Evolutionary conservation across 37 sponge, comb jelly and placozoan genomes (phyloP).

Genomic region (Aplysina aerophoba): DNA sequence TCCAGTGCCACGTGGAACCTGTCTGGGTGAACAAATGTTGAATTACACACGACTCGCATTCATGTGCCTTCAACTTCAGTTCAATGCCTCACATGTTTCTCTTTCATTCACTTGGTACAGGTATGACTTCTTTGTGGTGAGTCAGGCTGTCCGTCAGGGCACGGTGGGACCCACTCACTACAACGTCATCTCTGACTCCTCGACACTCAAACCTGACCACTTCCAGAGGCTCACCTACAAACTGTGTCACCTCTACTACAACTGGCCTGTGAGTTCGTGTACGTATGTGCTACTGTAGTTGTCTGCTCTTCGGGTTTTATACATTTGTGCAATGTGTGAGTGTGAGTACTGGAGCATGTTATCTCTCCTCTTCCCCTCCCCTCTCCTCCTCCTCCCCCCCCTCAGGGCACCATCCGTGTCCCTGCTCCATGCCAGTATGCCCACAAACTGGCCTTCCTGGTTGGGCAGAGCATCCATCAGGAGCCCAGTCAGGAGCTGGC

Average conservation of each 20-base stretch:
- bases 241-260: constrained; percentile 95
- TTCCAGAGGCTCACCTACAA: constrained; percentile 97
- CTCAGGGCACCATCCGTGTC: constrained; percentile 94
- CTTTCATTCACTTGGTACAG: constrained; percentile 27
- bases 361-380: neutral
- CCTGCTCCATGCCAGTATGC: constrained; percentile 99
- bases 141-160: constrained; percentile 94
- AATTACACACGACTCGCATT: neutral
- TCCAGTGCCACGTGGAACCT: constrained; percentile 11
- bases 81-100: neutral
- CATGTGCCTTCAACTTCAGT: neutral
- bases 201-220: constrained; percentile 91
- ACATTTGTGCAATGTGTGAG: neutral
- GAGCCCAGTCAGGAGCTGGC: constrained; percentile 69
- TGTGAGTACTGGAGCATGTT: neutral
- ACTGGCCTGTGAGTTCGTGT: constrained; percentile 88
- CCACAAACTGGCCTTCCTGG: constrained; percentile 97
- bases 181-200: constrained; percentile 87
- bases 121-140: constrained; percentile 99
- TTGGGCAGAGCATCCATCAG: constrained; percentile 93
- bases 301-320: too few species aligned
- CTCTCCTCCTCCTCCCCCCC: neutral
- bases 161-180: constrained; percentile 97
- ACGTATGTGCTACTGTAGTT: too few species aligned
- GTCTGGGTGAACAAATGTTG: constrained; percentile 12